These are phyloP conservation scores for Distichodus sexfasciatus DNA, from an alignment of 2,797 vertebrate genomes.

Conservation along the genomic window DNA sequence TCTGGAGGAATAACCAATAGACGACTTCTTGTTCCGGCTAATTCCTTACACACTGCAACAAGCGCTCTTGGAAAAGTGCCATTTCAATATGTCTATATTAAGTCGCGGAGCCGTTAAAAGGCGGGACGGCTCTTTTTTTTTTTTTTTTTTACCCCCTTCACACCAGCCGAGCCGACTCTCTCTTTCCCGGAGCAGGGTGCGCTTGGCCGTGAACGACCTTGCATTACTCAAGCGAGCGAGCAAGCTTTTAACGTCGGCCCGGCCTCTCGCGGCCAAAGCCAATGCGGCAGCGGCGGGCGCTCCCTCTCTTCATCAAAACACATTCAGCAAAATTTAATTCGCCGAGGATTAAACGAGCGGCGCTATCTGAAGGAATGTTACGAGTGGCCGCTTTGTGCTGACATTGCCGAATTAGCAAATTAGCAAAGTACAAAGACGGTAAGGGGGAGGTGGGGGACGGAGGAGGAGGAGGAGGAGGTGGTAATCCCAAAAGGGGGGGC, in stretches of 20 bases:
- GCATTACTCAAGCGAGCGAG: not conserved
- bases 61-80: slow-evolving; percentile 84
- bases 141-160: slow-evolving; percentile 30
- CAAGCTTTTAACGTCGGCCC: not conserved
- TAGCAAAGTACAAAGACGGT: slow-evolving; percentile 33
- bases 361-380: not conserved
- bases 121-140: slow-evolving; percentile 58
- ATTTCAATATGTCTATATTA: slow-evolving; percentile 82
- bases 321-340: slow-evolving; percentile 26
- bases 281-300: not conserved
- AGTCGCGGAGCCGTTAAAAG: slow-evolving; percentile 65
- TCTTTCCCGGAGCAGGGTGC: not conserved
- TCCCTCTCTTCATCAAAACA: slow-evolving; percentile 10
- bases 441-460: not conserved
- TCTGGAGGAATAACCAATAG: slow-evolving; percentile 88
- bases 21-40: slow-evolving; percentile 91
- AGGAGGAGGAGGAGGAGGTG: too few relatives aligned
- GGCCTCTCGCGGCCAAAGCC: slow-evolving; percentile 3
- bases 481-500: slow-evolving; percentile 36
- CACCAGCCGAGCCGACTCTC: slow-evolving; percentile 7
- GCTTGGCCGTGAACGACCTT: slow-evolving; percentile 11
- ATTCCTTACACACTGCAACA: slow-evolving; percentile 84
- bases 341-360: slow-evolving; percentile 21
- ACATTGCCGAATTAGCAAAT: slow-evolving; percentile 46
- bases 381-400: slow-evolving; percentile 27